Base-by-base conservation (phyloP, 2,888 invertebrate species). In the Troides oblongomaculatus region DNA sequence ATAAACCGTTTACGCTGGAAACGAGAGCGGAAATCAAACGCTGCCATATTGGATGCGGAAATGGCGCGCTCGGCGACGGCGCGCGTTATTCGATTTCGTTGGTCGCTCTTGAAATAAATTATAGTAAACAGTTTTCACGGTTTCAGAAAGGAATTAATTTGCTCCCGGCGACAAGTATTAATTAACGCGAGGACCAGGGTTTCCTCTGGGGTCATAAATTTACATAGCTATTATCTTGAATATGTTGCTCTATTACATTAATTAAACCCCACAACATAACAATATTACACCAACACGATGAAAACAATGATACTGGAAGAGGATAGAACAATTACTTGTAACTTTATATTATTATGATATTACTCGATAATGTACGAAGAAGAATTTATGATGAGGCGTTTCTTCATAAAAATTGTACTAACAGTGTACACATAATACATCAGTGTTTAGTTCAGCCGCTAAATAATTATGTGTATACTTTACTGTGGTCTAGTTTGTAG, bases 1-100 rank as follows among this genome's bases (percentile, higher is more conserved):
- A 83, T 87, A 89, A 90, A 87, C 82, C 82, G 81, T 85, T 88
- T 88, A 86, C 83, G 80, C 77, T 79, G 79, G 80, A 86, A 86
- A 82, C 84, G 82, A 76, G 76, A 78, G 83, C 88, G 92, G 92
- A 92, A 89, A 92, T 92, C 88, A 90, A 90, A 85, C 81, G 84
- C 86, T 76, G 90, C 90, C 90, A 87, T 90, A 88, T 90, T 91
- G 87, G 84, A 88, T 85, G 79, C 89, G 92, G 92, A 92, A 90
- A 92, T 90, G 86, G 83, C 75, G 78, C 79, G 78, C 78, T 78
- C 77, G 79, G 76, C 79, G 78, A 75, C 76, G 72, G 69, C 70
- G 70, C 67, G 69, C 68, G 74, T 79, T 77, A 81, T 78, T 81
- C 72, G 78, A 77, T 78, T 77, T 76, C 69, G 75, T 73, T 70